phyloP scores from a whole-genome alignment of 2,797 vertebrate species.

The Cyclopterus lumpus region DNA sequence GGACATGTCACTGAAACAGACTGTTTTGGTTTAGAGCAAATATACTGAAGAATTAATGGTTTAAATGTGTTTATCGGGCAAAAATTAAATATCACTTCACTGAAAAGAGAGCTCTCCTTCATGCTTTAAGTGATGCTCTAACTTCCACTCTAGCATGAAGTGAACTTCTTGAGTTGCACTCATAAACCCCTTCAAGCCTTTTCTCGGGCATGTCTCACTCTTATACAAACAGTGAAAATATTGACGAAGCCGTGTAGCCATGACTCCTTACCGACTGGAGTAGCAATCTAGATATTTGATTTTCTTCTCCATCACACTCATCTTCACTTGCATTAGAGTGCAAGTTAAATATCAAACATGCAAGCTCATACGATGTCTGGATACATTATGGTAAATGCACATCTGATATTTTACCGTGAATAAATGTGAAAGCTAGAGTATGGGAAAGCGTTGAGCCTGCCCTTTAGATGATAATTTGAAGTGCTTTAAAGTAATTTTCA shows the following conservation, averaged over 20 bases:
- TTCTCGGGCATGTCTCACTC: not conserved
- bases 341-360: not conserved
- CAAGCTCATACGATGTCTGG: not conserved
- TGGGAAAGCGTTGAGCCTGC: not conserved
- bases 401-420: not conserved
- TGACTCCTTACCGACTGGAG: not conserved
- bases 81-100: not conserved
- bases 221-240: not conserved
- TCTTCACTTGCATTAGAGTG: not conserved
- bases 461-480: not conserved
- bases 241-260: not conserved
- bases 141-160: not conserved
- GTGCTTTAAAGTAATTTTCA: no score
- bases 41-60: not conserved
- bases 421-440: not conserved
- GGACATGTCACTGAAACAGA: not conserved
- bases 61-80: rapidly evolving
- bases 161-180: not conserved
- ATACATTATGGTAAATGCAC: not conserved
- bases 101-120: not conserved
- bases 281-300: not conserved
- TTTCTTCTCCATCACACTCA: not conserved
- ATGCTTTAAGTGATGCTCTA: not conserved
- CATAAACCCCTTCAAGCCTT: not conserved
- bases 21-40: not conserved